A percentile compares a stretch with the other conserved stretches of the same genome.
These are phyloP conservation scores for Andrena minutula DNA, from an alignment of 2,888 invertebrate genomes.

Conservation along the genomic window DNA sequence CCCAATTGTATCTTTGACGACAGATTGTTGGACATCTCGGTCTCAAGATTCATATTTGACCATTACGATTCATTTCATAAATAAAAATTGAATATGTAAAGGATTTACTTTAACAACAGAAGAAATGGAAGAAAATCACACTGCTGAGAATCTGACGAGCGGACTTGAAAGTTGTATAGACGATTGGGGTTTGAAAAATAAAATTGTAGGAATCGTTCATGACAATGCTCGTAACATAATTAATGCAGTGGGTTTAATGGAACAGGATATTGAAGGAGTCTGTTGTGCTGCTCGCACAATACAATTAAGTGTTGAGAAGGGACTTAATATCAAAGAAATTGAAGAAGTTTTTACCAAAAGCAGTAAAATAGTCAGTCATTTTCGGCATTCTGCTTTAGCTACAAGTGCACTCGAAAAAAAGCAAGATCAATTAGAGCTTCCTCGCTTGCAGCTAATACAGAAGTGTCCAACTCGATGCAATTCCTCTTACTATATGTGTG, in stretches of 20 bases:
- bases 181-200: neutral
- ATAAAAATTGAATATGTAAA: neutral
- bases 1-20: too few species aligned
- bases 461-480: neutral
- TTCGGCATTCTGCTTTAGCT: conserved; percentile 4
- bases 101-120: neutral
- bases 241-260: neutral
- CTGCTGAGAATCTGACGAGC: neutral
- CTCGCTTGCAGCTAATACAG: neutral
- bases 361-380: neutral
- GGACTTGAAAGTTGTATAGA: neutral
- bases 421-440: neutral
- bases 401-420: neutral
- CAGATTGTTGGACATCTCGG: too few species aligned
- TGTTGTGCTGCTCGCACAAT: conserved; percentile 1
- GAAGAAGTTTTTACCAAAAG: neutral
- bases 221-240: neutral
- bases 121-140: neutral
- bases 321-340: neutral
- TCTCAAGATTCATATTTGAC: neutral
- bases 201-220: neutral
- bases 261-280: neutral
- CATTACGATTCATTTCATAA: conserved; percentile 4
- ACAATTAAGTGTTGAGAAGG: neutral
- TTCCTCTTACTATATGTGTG: neutral